Conservation (phyloP, 2,113 vertebrate genomes). For the Raja brachyura region DNA sequence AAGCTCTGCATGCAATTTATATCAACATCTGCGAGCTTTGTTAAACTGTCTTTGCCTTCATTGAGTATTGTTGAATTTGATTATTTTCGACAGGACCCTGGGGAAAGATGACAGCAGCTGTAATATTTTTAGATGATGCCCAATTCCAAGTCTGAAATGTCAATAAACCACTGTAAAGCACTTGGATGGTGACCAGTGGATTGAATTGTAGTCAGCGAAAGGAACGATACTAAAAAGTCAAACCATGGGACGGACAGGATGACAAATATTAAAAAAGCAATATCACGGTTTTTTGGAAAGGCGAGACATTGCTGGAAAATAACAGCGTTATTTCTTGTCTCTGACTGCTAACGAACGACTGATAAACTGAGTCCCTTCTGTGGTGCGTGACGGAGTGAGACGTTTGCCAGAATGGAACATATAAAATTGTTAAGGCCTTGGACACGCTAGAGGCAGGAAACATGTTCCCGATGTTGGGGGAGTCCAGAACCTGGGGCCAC, state of each 20-base stretch:
- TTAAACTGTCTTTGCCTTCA: neutral
- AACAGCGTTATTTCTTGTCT: no score
- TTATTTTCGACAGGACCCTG: neutral
- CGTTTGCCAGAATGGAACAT: neutral
- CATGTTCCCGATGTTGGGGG: no score
- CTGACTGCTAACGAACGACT: neutral
- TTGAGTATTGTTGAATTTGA: conserved; percentile 24
- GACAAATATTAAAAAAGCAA: neutral
- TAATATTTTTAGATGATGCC: conserved; percentile 29
- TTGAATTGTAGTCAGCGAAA: neutral
- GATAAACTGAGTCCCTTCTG: neutral
- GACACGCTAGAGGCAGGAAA: no score
- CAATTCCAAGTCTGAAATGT: neutral
- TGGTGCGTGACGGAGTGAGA: neutral
- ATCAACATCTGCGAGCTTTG: conserved; percentile 6
- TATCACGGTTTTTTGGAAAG: neutral
- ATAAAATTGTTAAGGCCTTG: no score
- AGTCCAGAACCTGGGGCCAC: no score
- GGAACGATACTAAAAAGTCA: neutral
- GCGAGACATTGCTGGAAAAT: neutral
- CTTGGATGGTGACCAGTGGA: neutral
- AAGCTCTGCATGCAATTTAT: neutral
- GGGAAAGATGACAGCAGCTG: conserved; percentile 15
- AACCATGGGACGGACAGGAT: neutral
- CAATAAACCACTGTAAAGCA: neutral